Percentiles rank a stretch among this genome's conserved stretches.
These are phyloP conservation scores for Heliconius ismenius DNA, from an alignment of 2,888 invertebrate genomes.

Conservation along the genomic window DNA sequence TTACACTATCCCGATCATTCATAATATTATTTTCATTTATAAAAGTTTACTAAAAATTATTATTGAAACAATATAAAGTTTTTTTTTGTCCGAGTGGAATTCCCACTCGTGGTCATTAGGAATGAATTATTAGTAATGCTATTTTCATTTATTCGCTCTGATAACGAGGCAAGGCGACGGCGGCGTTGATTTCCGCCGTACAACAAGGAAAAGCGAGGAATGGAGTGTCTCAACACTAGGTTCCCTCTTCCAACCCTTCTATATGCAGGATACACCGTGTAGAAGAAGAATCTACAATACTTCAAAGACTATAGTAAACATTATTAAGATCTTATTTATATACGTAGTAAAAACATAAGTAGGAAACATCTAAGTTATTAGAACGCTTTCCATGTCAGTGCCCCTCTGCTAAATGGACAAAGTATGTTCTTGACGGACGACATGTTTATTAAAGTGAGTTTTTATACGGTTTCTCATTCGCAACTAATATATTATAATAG, in stretches of 20 bases:
- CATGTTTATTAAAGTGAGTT: slow-evolving; percentile 42
- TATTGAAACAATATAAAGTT: neutral
- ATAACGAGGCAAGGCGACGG: too few relatives aligned
- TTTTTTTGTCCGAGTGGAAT: too few relatives aligned
- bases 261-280: too few relatives aligned
- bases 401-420: slow-evolving; percentile 40
- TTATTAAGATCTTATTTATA: neutral
- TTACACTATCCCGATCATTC: neutral
- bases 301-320: too few relatives aligned
- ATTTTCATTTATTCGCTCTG: too few relatives aligned
- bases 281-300: neutral
- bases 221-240: too few relatives aligned
- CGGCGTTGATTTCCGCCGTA: too few relatives aligned
- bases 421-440: slow-evolving; percentile 41
- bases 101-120: too few relatives aligned
- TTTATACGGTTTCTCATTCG: slow-evolving; percentile 26
- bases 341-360: slow-evolving; percentile 3
- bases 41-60: neutral
- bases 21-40: neutral
- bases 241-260: too few relatives aligned
- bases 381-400: slow-evolving; percentile 56
- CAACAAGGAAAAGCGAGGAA: too few relatives aligned
- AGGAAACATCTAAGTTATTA: slow-evolving; percentile 48
- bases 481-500: neutral
- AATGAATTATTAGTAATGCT: too few relatives aligned